Evolutionary conservation across 2,113 vertebrate genomes (phyloP).

Genomic region (Azemiops feae): DNA sequence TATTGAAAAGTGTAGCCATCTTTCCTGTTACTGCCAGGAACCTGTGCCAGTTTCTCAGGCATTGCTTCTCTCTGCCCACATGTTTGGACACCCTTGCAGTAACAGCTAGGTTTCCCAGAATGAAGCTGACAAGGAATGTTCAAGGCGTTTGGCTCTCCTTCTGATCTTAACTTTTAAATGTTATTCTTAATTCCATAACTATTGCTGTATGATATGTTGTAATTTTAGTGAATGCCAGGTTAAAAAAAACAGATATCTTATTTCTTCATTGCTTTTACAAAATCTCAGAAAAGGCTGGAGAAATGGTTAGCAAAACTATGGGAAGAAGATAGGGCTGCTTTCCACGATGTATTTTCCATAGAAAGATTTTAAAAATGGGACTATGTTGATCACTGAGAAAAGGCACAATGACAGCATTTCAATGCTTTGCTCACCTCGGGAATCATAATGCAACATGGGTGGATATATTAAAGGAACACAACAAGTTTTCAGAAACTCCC

Average conservation of each 20-base stretch:
- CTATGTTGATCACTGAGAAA: neutral
- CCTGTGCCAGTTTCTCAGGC: slow-evolving; percentile 50
- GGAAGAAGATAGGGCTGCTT: neutral
- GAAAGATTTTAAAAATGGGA: neutral
- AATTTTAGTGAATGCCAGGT: neutral
- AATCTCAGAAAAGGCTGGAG: neutral
- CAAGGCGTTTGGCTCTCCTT: slow-evolving; percentile 24
- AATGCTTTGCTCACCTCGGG: neutral
- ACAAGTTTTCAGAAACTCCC: neutral
- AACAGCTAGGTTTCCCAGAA: slow-evolving; percentile 62
- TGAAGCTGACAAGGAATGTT: slow-evolving; percentile 52
- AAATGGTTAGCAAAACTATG: neutral
- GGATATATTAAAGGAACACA: neutral
- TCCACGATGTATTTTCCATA: neutral
- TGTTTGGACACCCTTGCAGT: neutral
- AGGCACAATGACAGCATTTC: neutral
- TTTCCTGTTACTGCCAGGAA: slow-evolving; percentile 67
- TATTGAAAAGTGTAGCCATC: neutral
- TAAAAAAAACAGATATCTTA: slow-evolving; percentile 30
- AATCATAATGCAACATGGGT: neutral
- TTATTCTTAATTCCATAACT: neutral
- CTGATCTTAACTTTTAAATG: neutral
- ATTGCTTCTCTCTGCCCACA: slow-evolving; percentile 39
- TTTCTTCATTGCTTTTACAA: neutral
- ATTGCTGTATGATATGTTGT: neutral